phyloP scores from a whole-genome alignment of 2,797 vertebrate species.

The Limosa lapponica region DNA sequence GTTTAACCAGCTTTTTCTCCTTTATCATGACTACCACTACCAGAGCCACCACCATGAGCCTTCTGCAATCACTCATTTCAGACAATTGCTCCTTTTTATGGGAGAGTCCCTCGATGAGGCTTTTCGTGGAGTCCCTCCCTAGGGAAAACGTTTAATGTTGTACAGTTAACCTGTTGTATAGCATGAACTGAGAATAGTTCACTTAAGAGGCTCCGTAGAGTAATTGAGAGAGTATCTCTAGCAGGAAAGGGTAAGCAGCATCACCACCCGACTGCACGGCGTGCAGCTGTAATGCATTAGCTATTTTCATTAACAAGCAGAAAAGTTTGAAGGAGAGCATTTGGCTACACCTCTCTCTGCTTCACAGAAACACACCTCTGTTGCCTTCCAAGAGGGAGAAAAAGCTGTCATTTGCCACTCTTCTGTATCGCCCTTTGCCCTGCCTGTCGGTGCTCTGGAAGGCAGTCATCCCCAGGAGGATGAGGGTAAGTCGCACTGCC shows the following conservation, averaged over 20 bases:
- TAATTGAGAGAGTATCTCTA: neutral
- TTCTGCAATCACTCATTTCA: neutral
- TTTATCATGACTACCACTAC: neutral
- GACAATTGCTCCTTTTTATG: neutral
- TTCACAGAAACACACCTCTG: neutral
- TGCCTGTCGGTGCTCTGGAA: neutral
- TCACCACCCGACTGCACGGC: rapidly evolving
- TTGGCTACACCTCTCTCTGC: neutral
- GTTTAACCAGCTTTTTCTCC: conserved; percentile 17
- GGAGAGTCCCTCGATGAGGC: neutral
- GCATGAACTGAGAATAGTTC: neutral
- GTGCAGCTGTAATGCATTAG: neutral
- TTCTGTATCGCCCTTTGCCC: neutral
- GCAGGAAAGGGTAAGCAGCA: neutral
- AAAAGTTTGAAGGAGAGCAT: neutral
- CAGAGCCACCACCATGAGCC: neutral
- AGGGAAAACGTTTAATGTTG: neutral
- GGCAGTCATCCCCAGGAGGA: neutral
- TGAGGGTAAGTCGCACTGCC: neutral
- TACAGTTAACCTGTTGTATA: neutral
- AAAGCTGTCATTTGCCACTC: neutral
- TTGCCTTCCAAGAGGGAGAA: neutral
- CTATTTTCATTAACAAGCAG: neutral
- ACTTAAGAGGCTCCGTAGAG: neutral
- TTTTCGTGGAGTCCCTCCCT: neutral